Evolutionary conservation across 2,888 invertebrate species (phyloP), one percentile per base, ranked within the genome.

Genomic region (Tryphoninae sp.): DNA sequence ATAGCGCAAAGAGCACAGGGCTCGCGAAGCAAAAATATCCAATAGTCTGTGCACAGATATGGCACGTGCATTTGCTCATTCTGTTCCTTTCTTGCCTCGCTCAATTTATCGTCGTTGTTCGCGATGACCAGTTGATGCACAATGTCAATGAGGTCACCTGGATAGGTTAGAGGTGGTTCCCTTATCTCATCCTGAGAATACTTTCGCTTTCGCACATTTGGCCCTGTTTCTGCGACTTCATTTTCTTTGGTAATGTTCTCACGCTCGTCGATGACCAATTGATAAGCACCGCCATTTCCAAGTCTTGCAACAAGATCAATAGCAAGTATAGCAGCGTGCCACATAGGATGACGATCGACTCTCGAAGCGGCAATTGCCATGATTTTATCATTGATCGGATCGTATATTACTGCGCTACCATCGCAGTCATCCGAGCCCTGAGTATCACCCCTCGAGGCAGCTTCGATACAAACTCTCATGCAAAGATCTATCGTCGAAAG

Each of bases 1-100:
- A 99, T 99, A 0, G 97, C 94, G 92, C 99, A 99, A 96, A 99
- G 97, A 0, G 97, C 90, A 92, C 99, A 99, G 0, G 99, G 98
- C 90, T 99, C 99, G 81, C 94, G 94, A 0, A 96, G 94, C 58
- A 97, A 90, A 89, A 97, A 98, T 1, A 97, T 92, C 92, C 97
- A 96, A 91, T 97, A 98, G 1, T 96, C 96, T 0, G 98, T 98
- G 92, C 97, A 97, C 65, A 98, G 92, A 91, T 98, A 98, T 0
- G 96, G 95, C 1, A 95, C 94, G 65, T 92, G 90, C n/a, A 90
- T 87, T 49, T 93, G 92, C 0, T 86, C 87, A 0, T n/a, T 51
- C 45, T 2, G 6, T 6, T 86, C 83, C 19, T 67, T 82, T 4
- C 53, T 13, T 7, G 65, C 42, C 11, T 84, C 80, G 2, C 19